Conservation (phyloP, 2,888 invertebrate genomes). For the Tromatobia lineatoria region DNA sequence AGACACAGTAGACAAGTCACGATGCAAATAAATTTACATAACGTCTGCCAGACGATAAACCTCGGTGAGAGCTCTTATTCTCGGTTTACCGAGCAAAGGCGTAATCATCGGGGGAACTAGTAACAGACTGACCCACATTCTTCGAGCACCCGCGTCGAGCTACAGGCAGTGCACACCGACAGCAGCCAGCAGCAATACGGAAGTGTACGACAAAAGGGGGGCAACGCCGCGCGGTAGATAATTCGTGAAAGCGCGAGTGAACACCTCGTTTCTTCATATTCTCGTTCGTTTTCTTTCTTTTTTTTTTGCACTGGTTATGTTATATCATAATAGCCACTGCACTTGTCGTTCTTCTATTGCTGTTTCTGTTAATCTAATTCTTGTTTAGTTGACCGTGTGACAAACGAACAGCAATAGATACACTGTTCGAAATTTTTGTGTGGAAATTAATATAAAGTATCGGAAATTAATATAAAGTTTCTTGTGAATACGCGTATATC, state of each 20-base stretch:
- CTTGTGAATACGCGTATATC: no score
- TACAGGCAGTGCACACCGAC: background rate
- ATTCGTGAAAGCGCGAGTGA: slow-evolving; percentile 80
- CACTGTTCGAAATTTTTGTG: no score
- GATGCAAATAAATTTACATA: slow-evolving; percentile 59
- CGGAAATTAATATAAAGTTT: no score
- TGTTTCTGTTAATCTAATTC: background rate
- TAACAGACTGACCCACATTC: slow-evolving; percentile 78
- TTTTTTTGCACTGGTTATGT: slow-evolving; percentile 26
- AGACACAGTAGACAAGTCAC: slow-evolving; percentile 24
- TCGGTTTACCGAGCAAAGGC: slow-evolving; percentile 47
- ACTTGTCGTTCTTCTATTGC: slow-evolving; percentile 12
- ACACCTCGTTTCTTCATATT: slow-evolving; percentile 64
- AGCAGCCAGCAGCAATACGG: slow-evolving; percentile 51
- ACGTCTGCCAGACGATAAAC: slow-evolving; percentile 21
- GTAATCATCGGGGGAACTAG: slow-evolving; percentile 47
- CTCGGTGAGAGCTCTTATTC: slow-evolving; percentile 10
- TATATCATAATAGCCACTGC: slow-evolving; percentile 12
- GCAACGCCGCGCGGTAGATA: slow-evolving; percentile 73
- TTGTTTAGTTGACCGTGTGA: background rate
- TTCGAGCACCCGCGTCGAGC: slow-evolving; percentile 67
- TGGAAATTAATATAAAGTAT: no score
- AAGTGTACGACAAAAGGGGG: slow-evolving; percentile 50
- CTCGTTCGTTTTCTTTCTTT: slow-evolving; percentile 42
- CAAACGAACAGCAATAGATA: background rate